Conservation (phyloP, 2,797 vertebrate genomes). For the Melanotaenia nigrans region DNA sequence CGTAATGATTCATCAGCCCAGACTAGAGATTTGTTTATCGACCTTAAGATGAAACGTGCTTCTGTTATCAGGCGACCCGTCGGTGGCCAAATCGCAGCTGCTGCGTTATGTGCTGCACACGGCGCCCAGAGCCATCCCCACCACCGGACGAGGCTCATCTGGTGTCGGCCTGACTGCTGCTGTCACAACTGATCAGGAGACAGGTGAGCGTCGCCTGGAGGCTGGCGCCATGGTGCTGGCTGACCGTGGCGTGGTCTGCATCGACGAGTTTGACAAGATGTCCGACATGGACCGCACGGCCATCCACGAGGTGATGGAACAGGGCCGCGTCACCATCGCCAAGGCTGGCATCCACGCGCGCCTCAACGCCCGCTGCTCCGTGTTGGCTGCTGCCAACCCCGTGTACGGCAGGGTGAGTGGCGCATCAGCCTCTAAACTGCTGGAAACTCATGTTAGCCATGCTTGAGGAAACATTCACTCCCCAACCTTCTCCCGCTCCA, state of each 20-base stretch:
- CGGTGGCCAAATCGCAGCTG: constrained; percentile 97
- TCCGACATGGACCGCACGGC: constrained; percentile 97
- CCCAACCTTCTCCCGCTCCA: neutral
- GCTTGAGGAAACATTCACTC: too few relatives aligned
- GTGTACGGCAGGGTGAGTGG: constrained; percentile 91
- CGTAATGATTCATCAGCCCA: too few relatives aligned
- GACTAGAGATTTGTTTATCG: too few relatives aligned
- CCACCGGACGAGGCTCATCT: constrained; percentile 94
- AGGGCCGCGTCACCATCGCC: constrained; percentile 95
- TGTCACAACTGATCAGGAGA: constrained; percentile 96
- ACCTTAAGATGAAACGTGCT: too few relatives aligned
- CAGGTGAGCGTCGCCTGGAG: constrained; percentile 93
- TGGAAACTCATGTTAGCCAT: neutral
- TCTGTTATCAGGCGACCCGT: constrained; percentile 89
- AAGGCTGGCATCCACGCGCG: constrained; percentile 98
- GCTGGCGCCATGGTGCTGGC: constrained; percentile 97
- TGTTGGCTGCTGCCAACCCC: constrained; percentile 95
- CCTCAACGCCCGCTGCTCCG: constrained; percentile 97
- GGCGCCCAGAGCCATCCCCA: constrained; percentile 92
- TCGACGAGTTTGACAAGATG: constrained; percentile 99
- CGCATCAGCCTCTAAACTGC: too few relatives aligned
- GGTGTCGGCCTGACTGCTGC: constrained; percentile 96
- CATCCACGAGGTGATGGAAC: constrained; percentile 99
- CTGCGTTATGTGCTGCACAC: constrained; percentile 93
- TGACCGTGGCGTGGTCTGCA: constrained; percentile 95